These are phyloP conservation scores for Cisticola juncidis DNA, from an alignment of 2,113 vertebrate genomes.

Conservation along the genomic window DNA sequence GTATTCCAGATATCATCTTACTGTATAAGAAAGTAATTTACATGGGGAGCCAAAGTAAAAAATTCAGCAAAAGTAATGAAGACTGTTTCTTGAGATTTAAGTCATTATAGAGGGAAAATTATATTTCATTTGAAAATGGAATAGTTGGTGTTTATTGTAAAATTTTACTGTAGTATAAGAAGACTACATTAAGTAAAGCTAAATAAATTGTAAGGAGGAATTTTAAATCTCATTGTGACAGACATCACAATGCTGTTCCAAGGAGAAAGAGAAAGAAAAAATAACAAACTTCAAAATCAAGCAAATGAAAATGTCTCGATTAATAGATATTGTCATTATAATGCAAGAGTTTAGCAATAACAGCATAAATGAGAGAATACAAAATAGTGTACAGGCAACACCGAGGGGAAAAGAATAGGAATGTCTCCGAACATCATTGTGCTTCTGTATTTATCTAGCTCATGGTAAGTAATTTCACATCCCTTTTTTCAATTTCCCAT, in stretches of 20 bases:
- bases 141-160: not conserved
- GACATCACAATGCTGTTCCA: not conserved
- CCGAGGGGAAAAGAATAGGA: not conserved
- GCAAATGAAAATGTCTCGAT: not conserved
- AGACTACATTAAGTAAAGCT: not conserved
- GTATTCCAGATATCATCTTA: not conserved
- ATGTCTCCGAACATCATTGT: accelerated
- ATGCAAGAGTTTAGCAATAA: not conserved
- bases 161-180: not conserved
- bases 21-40: not conserved
- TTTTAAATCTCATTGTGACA: not conserved
- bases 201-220: not conserved
- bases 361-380: not conserved
- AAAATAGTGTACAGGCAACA: not conserved
- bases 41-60: not conserved
- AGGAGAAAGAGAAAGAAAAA: not conserved
- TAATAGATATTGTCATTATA: not conserved
- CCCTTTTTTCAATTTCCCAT: not conserved
- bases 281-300: not conserved
- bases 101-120: not conserved
- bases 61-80: not conserved
- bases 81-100: not conserved
- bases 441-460: not conserved
- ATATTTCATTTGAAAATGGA: not conserved
- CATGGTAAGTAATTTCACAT: not conserved